A percentile compares a stretch with the other conserved stretches of the same genome.
phyloP scores from a whole-genome alignment of 1,140 invertebrate species.

The Chlorops oryzae region DNA sequence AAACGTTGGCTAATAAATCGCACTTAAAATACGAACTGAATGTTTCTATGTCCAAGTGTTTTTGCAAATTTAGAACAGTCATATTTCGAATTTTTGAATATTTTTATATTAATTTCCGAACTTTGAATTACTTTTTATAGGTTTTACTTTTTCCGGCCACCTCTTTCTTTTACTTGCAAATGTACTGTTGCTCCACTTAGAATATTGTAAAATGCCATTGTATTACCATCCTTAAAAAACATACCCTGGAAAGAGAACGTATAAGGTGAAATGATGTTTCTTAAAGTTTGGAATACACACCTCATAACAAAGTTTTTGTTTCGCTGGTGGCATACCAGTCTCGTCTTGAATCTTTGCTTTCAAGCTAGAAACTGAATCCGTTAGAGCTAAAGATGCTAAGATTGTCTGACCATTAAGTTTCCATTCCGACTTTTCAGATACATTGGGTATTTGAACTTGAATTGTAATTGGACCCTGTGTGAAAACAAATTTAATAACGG shows the following conservation, averaged over 20 bases:
- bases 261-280: conserved; percentile 12
- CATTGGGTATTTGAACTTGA: conserved; percentile 72
- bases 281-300: conserved; percentile 16
- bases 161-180: conserved; percentile 92
- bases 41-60: too few species aligned
- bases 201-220: conserved; percentile 94
- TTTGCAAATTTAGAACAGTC: too few species aligned
- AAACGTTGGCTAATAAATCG: too few species aligned
- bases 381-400: conserved; percentile 69
- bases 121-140: background rate
- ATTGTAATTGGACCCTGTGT: conserved; percentile 63
- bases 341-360: conserved; percentile 87
- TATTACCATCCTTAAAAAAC: conserved; percentile 96
- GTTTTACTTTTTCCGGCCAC: conserved; percentile 93
- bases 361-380: conserved; percentile 75
- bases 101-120: background rate
- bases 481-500: conserved; percentile 20
- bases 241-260: conserved; percentile 68
- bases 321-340: conserved; percentile 90
- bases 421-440: conserved; percentile 91
- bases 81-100: too few species aligned
- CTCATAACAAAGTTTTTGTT: conserved; percentile 72
- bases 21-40: too few species aligned
- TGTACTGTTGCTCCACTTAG: conserved; percentile 74
- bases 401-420: conserved; percentile 90